Percentiles rank a stretch among this genome's conserved stretches.
phyloP scores from a whole-genome alignment of 2,797 vertebrate species.

The Takifugu ocellatus region DNA sequence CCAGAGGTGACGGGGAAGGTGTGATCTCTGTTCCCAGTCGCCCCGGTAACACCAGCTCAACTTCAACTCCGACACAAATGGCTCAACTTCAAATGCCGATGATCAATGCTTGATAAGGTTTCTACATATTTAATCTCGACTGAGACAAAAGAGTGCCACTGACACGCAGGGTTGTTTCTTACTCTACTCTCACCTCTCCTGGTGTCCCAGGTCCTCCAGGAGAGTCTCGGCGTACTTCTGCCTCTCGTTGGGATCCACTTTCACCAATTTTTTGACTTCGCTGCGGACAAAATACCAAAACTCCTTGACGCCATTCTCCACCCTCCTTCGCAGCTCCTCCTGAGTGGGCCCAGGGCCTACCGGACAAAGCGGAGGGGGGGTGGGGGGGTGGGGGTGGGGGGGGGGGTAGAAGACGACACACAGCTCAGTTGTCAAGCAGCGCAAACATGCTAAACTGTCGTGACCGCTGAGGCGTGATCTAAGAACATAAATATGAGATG shows the following conservation, averaged over 20 bases:
- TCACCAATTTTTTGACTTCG: slow-evolving; percentile 92
- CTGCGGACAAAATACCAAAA: slow-evolving; percentile 98
- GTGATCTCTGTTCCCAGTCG: slow-evolving; percentile 13
- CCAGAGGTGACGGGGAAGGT: slow-evolving; percentile 23
- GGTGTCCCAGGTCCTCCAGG: slow-evolving; percentile 92
- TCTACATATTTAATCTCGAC: too few species aligned
- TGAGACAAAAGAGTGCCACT: too few species aligned
- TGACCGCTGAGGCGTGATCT: slow-evolving; percentile 27
- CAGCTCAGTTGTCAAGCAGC: slow-evolving; percentile 9
- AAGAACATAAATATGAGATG: slow-evolving; percentile 14
- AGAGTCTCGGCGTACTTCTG: slow-evolving; percentile 87
- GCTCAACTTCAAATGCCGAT: too few species aligned
- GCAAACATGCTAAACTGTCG: slow-evolving; percentile 15
- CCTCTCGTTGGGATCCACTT: slow-evolving; percentile 80
- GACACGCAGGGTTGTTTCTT: not conserved
- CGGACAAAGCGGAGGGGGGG: not conserved
- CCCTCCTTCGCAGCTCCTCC: slow-evolving; percentile 88
- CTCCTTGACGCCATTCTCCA: slow-evolving; percentile 95
- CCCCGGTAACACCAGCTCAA: not conserved
- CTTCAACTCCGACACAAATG: not conserved
- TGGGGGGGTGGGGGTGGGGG: too few species aligned
- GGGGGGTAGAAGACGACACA: not conserved
- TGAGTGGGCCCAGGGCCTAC: slow-evolving; percentile 88
- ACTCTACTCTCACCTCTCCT: slow-evolving; percentile 85
- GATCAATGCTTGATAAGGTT: too few species aligned